A percentile compares a stretch with the other conserved stretches of the same genome.
phyloP scores from a whole-genome alignment of 2,888 invertebrate species.

The Coecobrya sp. region DNA sequence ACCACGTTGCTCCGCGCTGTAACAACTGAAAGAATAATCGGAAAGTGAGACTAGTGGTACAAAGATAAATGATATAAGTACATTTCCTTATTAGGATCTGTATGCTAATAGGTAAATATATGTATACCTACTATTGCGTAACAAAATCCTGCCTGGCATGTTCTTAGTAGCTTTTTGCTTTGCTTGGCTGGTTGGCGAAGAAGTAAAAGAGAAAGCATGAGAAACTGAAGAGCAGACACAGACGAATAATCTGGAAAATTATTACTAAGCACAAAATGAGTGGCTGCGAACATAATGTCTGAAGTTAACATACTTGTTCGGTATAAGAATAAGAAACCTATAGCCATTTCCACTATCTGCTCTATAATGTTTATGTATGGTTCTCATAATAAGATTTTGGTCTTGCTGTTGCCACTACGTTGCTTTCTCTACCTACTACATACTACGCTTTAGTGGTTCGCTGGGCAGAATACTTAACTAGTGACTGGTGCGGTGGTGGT shows the following conservation, averaged over 20 bases:
- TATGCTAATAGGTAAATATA: neutral
- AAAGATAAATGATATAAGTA: slow-evolving; percentile 74
- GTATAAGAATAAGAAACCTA: slow-evolving; percentile 11
- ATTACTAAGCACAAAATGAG: slow-evolving; percentile 78
- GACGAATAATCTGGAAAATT: slow-evolving; percentile 78
- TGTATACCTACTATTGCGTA: slow-evolving; percentile 13
- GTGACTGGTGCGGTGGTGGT: neutral
- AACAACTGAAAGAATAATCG: slow-evolving; percentile 69
- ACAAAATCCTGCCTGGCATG: neutral
- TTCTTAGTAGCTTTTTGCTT: slow-evolving; percentile 8
- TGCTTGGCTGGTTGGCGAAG: slow-evolving; percentile 19
- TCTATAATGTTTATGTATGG: neutral
- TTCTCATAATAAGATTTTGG: neutral
- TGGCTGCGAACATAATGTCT: slow-evolving; percentile 77
- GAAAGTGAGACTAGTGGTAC: slow-evolving; percentile 67
- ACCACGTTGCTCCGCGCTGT: neutral
- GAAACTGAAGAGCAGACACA: slow-evolving; percentile 62
- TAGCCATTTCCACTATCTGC: neutral
- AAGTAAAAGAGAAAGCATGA: slow-evolving; percentile 59
- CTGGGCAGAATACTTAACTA: slow-evolving; percentile 53
- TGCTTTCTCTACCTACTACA: neutral
- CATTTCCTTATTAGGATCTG: slow-evolving; percentile 34
- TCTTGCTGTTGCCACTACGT: neutral
- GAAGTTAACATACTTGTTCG: slow-evolving; percentile 75
- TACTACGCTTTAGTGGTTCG: slow-evolving; percentile 22